These are phyloP conservation scores for Drosophila triauraria DNA, from an alignment of 1,140 invertebrate species.

Conservation along the genomic window DNA sequence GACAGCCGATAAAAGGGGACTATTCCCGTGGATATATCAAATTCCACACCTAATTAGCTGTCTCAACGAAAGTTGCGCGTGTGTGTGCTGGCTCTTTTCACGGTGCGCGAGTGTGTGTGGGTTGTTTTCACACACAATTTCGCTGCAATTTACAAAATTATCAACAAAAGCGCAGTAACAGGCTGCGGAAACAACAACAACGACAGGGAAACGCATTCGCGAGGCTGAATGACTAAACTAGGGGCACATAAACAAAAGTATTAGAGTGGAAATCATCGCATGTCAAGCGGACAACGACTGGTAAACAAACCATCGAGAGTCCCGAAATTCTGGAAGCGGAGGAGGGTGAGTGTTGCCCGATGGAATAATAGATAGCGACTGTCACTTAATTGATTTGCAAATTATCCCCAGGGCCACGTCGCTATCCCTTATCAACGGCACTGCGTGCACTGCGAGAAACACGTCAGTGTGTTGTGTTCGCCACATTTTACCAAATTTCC, in stretches of 20 bases:
- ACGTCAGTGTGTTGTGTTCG: not conserved
- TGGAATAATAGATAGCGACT: constrained; percentile 18
- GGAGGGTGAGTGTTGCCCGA: constrained; percentile 19
- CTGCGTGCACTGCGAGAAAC: constrained; percentile 16
- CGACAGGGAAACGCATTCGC: constrained; percentile 46
- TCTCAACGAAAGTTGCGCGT: constrained; percentile 21
- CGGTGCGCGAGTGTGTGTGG: constrained; percentile 35
- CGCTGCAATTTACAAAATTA: constrained; percentile 54
- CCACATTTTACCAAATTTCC: constrained; percentile 11
- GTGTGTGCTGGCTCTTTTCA: constrained; percentile 9
- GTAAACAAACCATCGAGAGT: constrained; percentile 16
- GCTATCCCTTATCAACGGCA: constrained; percentile 39
- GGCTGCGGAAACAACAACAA: constrained; percentile 30
- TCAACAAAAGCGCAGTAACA: constrained; percentile 44
- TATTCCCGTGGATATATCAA: not conserved
- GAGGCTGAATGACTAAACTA: constrained; percentile 35
- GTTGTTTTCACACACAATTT: constrained; percentile 61
- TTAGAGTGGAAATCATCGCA: constrained; percentile 3
- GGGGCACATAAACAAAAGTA: constrained; percentile 8
- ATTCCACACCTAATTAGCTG: constrained; percentile 20
- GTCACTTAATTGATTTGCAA: constrained; percentile 41
- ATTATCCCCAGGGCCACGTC: constrained; percentile 40
- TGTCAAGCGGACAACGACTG: constrained; percentile 7
- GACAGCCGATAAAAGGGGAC: constrained; percentile 5
- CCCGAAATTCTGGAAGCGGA: constrained; percentile 27